A percentile compares a stretch with the other conserved stretches of the same genome.
Conservation (phyloP, 2,888 invertebrate genomes). For the Malthinus seriepunctatus region DNA sequence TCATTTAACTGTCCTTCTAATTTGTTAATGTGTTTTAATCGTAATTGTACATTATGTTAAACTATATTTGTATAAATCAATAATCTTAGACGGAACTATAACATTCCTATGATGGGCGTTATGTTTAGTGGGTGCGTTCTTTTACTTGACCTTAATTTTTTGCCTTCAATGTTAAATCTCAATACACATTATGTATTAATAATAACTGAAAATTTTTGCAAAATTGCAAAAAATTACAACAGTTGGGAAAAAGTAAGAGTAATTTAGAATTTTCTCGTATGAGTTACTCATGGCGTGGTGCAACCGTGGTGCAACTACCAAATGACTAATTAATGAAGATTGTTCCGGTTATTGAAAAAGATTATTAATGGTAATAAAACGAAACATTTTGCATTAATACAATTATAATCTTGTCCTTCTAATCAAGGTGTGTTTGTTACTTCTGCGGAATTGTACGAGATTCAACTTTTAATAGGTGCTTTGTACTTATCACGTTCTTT, state of each 20-base stretch:
- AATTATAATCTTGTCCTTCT: slow-evolving; percentile 10
- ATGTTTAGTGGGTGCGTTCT: slow-evolving; percentile 17
- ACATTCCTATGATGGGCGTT: slow-evolving; percentile 14
- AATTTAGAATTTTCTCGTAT: no score
- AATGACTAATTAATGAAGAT: no score
- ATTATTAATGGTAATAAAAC: neutral
- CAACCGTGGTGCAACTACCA: no score
- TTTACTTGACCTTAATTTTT: slow-evolving; percentile 18
- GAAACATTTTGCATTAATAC: slow-evolving; percentile 14
- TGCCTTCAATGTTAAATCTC: slow-evolving; percentile 11
- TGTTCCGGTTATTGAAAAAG: no score
- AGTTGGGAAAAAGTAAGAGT: no score
- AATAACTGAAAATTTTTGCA: neutral
- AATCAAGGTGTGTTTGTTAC: slow-evolving; percentile 13
- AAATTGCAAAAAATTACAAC: neutral
- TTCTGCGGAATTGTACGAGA: no score
- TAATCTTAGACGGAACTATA: slow-evolving; percentile 16
- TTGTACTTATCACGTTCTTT: no score
- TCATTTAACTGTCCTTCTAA: no score
- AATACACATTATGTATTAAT: neutral
- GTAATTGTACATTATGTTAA: no score
- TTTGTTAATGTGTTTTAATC: no score
- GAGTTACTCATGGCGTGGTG: no score
- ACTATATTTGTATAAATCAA: neutral
- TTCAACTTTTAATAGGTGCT: no score